Base-by-base conservation (phyloP, 2,888 invertebrate genomes). In the Lobophora halterata region DNA sequence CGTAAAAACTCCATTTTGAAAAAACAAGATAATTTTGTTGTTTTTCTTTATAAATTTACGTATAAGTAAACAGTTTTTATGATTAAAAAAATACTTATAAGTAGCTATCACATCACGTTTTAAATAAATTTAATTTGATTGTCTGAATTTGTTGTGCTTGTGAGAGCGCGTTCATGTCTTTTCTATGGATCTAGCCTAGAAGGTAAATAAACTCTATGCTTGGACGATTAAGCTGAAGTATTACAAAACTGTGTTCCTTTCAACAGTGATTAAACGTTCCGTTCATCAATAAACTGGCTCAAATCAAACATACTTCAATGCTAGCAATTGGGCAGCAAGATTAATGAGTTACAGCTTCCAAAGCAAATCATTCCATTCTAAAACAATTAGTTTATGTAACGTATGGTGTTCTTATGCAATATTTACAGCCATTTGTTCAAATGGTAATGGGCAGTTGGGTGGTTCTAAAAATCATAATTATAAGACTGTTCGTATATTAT, bases 241-340 rank as follows among this genome's bases (percentile, higher is more conserved):
- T n/a, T n/a, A n/a, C n/a, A n/a, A n/a, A n/a, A n/a, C n/a, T n/a
- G n/a, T n/a, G n/a, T n/a, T n/a, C n/a, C n/a, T n/a, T n/a, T n/a
- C n/a, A n/a, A n/a, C n/a, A n/a, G n/a, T n/a, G n/a, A n/a, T n/a
- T n/a, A n/a, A n/a, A n/a, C n/a, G n/a, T n/a, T n/a, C n/a, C n/a
- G n/a, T n/a, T n/a, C n/a, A n/a, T 21, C 29, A 31, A 27, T 41
- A 27, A 41, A 41, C n/a, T n/a, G n/a, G n/a, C n/a, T 35, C 26
- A 35, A 30, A 31, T n/a, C 9, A 11, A 7, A 18, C 5, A 11
- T 20, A 2, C 4, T 13, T 16, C 12, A 16, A 31, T 31, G 41
- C 25, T 9, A 21, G 25, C 27, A 26, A 33, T 17, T 26, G 18
- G 20, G 20, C 7, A 39, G n/a, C n/a, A 16, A 36, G 24, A 42